phyloP scores from a whole-genome alignment of 2,888 invertebrate species.

The Lycophotia porphyrea region DNA sequence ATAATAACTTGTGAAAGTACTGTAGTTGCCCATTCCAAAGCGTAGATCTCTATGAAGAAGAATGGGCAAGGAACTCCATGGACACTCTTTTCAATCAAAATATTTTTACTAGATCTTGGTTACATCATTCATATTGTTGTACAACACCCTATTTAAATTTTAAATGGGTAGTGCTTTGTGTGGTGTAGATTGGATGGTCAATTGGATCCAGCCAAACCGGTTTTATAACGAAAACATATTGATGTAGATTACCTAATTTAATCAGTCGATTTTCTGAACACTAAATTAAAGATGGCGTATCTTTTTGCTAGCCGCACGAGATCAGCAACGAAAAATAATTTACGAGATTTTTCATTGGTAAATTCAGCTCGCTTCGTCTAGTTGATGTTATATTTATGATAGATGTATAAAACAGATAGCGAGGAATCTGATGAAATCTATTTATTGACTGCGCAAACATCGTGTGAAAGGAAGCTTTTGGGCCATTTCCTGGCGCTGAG shows the following conservation, averaged over 20 bases:
- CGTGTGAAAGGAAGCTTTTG: conserved; percentile 85
- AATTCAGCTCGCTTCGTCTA: conserved; percentile 50
- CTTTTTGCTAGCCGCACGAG: neutral
- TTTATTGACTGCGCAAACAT: conserved; percentile 88
- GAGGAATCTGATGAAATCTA: conserved; percentile 80
- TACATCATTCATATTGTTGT: no score
- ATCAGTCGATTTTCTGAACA: neutral
- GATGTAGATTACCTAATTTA: neutral
- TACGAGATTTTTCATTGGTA: conserved; percentile 17
- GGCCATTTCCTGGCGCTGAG: conserved; percentile 85
- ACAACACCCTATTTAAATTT: neutral
- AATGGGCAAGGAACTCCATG: no score
- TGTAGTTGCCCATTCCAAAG: no score
- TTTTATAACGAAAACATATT: neutral
- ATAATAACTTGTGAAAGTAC: no score
- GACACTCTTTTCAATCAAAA: no score
- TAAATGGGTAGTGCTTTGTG: neutral
- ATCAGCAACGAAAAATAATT: conserved; percentile 19
- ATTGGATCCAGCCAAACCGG: neutral
- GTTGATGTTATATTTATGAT: conserved; percentile 76
- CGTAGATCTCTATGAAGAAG: no score
- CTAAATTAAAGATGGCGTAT: neutral
- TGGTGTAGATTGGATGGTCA: neutral
- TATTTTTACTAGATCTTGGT: no score
- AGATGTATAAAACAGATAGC: conserved; percentile 78